These are phyloP conservation scores for Odontomyia ornata DNA, from an alignment of 2,888 invertebrate species.

Conservation along the genomic window DNA sequence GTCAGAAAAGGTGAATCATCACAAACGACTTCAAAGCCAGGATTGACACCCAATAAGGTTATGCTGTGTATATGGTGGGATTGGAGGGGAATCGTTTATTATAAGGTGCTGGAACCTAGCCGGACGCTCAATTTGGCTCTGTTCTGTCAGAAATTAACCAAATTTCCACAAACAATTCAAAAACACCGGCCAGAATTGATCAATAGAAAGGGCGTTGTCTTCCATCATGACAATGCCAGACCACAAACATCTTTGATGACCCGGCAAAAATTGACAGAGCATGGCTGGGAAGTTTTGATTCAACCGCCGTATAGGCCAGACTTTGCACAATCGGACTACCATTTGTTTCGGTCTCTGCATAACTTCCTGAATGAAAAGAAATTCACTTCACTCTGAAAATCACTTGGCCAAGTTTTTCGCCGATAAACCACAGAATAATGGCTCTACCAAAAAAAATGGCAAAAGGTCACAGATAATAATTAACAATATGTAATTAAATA, in stretches of 20 bases:
- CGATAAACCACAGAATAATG: not conserved
- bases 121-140: not conserved
- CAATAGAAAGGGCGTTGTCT: too few relatives aligned
- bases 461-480: not conserved
- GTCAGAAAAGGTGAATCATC: not conserved
- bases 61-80: not conserved
- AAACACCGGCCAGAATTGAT: not conserved
- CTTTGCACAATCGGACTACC: not conserved
- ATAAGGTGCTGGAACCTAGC: not conserved
- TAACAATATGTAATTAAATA: too few relatives aligned
- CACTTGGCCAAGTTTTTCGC: not conserved
- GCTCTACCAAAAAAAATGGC: not conserved
- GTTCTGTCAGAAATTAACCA: not conserved
- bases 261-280: slow-evolving; percentile 7
- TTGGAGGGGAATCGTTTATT: not conserved
- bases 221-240: not conserved
- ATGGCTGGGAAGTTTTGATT: not conserved
- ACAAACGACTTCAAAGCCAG: not conserved
- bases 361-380: not conserved
- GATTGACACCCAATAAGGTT: not conserved
- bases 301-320: not conserved
- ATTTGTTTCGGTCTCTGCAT: not conserved
- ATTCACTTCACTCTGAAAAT: slow-evolving; percentile 10
- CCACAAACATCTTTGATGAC: not conserved
- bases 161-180: not conserved